Percentiles rank a stretch among this genome's conserved stretches.
Evolutionary conservation across 1,140 invertebrate species (phyloP).

Genomic region (Trachymyrmex cornetzi): DNA sequence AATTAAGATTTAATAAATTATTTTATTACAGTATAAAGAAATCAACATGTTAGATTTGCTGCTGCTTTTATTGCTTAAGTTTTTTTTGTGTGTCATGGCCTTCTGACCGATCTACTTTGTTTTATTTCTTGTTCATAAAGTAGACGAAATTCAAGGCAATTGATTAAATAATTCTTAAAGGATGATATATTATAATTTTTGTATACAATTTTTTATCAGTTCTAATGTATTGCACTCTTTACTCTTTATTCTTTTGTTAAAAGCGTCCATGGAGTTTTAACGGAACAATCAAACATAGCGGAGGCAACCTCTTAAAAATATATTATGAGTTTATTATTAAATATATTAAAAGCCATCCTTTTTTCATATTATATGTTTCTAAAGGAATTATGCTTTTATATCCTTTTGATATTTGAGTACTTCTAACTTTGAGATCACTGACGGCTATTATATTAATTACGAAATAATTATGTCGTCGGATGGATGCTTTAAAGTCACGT

Average conservation of each 20-base stretch:
- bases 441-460: conserved; percentile 69
- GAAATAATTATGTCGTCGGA: conserved; percentile 68
- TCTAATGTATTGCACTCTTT: not conserved
- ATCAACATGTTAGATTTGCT: too few relatives aligned
- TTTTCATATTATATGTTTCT: not conserved
- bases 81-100: too few relatives aligned
- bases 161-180: not conserved
- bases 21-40: too few relatives aligned
- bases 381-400: conserved; percentile 47
- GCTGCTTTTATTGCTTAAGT: too few relatives aligned
- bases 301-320: conserved; percentile 2
- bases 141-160: not conserved
- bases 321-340: conserved; percentile 44
- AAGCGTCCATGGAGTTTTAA: not conserved
- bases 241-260: not conserved
- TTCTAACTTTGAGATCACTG: conserved; percentile 61
- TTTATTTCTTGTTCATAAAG: not conserved
- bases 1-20: too few relatives aligned
- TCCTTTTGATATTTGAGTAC: conserved; percentile 57
- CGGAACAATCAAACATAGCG: not conserved
- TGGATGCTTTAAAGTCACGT: conserved; percentile 58
- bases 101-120: not conserved
- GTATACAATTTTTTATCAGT: not conserved
- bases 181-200: not conserved
- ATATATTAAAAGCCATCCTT: conserved; percentile 9